phyloP scores from a whole-genome alignment of 2,888 invertebrate species.

The Stegana nigrithorax region DNA sequence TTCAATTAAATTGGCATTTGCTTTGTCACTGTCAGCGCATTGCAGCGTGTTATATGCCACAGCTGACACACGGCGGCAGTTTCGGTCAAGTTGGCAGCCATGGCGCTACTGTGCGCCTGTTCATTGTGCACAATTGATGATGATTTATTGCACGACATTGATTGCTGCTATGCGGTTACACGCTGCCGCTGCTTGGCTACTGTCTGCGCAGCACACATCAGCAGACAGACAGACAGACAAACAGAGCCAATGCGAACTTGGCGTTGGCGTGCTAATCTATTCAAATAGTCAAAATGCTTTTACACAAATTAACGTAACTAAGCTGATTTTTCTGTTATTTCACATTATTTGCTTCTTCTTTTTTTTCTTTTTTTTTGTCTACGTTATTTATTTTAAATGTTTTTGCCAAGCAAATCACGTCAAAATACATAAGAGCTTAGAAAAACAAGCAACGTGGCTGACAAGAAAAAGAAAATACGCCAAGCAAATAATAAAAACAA shows the following conservation, averaged over 20 bases:
- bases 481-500: no score
- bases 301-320: slow-evolving; percentile 35
- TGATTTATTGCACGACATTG: slow-evolving; percentile 37
- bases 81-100: no score
- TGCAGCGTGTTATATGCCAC: not conserved
- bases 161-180: slow-evolving; percentile 28
- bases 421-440: no score
- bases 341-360: no score
- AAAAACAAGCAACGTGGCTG: not conserved
- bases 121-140: slow-evolving; percentile 35
- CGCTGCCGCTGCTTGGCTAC: not conserved
- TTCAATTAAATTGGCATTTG: slow-evolving; percentile 60
- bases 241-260: not conserved
- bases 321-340: no score
- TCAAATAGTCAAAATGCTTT: slow-evolving; percentile 35
- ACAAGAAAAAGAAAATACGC: not conserved
- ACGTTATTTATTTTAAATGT: slow-evolving; percentile 12
- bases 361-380: no score
- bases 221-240: not conserved
- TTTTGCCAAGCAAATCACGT: no score
- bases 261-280: no score
- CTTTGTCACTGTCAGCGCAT: slow-evolving; percentile 50
- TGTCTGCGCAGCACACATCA: not conserved
- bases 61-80: not conserved
- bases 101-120: slow-evolving; percentile 9